These are phyloP conservation scores for Baryphthengus martii DNA, from an alignment of 2,113 vertebrate species.

Conservation along the genomic window DNA sequence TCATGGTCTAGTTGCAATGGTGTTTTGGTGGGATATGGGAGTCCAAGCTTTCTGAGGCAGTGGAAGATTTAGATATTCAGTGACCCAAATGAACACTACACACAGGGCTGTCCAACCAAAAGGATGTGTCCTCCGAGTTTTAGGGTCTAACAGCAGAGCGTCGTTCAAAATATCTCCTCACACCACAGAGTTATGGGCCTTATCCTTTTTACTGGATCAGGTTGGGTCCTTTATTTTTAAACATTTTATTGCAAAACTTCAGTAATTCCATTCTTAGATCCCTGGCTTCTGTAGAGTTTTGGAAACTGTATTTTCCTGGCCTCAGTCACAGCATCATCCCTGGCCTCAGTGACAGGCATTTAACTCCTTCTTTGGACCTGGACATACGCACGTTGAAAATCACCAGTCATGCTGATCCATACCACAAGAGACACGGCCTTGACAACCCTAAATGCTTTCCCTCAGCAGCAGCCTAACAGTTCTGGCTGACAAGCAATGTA, in stretches of 20 bases:
- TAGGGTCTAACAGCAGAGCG: background rate
- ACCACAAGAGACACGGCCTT: background rate
- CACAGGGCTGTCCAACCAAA: background rate
- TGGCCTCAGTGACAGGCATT: background rate
- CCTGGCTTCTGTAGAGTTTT: background rate
- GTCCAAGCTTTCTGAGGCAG: background rate
- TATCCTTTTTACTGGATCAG: background rate
- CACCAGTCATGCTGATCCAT: background rate
- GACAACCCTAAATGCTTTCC: background rate
- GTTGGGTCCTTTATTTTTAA: background rate
- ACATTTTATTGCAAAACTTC: background rate
- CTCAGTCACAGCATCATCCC: background rate
- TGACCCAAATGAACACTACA: background rate
- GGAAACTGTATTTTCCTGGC: background rate
- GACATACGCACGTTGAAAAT: background rate
- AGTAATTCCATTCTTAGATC: background rate
- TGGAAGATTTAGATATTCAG: background rate
- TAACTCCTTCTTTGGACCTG: background rate
- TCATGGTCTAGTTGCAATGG: background rate
- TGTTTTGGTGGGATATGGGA: background rate
- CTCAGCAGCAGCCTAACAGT: background rate
- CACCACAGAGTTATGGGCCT: background rate
- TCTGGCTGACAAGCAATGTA: background rate
- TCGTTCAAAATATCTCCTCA: background rate
- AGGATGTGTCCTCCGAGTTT: background rate